Base-by-base conservation (phyloP, 2,113 vertebrate genomes). In the Muscicapa adusta region DNA sequence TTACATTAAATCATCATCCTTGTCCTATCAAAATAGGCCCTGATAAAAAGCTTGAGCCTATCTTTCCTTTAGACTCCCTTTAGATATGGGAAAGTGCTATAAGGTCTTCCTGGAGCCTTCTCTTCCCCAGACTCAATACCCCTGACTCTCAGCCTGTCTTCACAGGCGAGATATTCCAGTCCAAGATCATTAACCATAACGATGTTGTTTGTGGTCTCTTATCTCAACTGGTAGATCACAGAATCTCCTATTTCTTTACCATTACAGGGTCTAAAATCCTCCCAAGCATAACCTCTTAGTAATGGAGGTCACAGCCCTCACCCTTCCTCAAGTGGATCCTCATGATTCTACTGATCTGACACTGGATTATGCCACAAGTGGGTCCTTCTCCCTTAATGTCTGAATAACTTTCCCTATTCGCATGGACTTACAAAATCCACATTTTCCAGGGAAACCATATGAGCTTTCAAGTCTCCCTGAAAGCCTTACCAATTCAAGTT, bases 321-420 rank as follows among this genome's bases (percentile, higher is more conserved):
- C 36, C 38, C 65, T 75, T 36, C 66, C 34, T 84, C 20, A 68
- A 20, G 18, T 6, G 24, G 29, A 79, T 51, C 18, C 45, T 63
- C 6, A 0, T 4, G 18, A 58, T 71, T 81, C 48, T 38, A 28
- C 51, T 56, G 22, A 70, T 65, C 38, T 12, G 22, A 50, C 47
- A 66, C 7, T 5, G 6, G 43, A 79, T 26, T 62, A 62, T 23
- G 12, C 29, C 57, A 58, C 66, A 19, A 34, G 9, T 8, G 5
- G 5, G 8, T 71, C 29, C 23, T 60, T 61, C 42, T 91, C 47
- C 26, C 51, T 36, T 57, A 4, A 31, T 3, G 9, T n/a, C 65
- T 38, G 57, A 67, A 74, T 26, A 0, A 42, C 47, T 78, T 16
- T 33, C 26, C 36, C 63, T 48, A 48, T 36, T 31, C 0, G 0